Base-by-base conservation (phyloP, 2,113 vertebrate genomes). In the Platichthys flesus region DNA sequence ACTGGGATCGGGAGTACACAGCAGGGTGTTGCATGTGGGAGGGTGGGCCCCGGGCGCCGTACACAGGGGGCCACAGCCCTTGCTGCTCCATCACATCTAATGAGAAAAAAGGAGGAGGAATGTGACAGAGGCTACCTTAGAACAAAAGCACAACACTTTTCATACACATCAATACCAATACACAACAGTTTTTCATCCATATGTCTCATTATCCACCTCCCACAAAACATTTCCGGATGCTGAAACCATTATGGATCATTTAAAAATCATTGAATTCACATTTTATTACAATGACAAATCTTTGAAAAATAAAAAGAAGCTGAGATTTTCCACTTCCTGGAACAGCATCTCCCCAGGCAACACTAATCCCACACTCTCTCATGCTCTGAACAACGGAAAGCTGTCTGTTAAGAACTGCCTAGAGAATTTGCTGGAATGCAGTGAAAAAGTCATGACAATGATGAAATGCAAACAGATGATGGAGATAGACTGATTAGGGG, bases 31-130 rank as follows among this genome's bases (percentile, higher is more conserved):
- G 97, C 93, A 98, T 95, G 93, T 98, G 98, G 85, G 97, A 93
- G 40, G 95, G 2, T 24, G 97, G 96, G 72, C 95, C 97, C 83
- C 97, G 94, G 85, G 95, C 91, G 6, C 96, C 94, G 13, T 98
- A 98, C 94, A 98, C 95, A 68, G 97, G 96, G 84, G 98, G 97
- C 97, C 98, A 99, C 84, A 98, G 93, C 0, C 97, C 96, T 0
- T 96, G 95, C 95, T 98, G 97, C 92, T 99, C 97, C 95, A 99
- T 98, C 90, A 99, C 96, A 5, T 98, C 98, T 76, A 96, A 96
- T 95, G 94, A 86, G 87, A 85, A 67, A 69, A 82, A 64, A 83
- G 79, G 62, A 78, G 64, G 65, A 80, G 67, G 71, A 76, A 71
- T 78, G 79, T 82, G 69, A 91, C 61, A 31, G 31, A 76, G 64